Evolutionary conservation across 2,888 invertebrate species (phyloP).

Genomic region (Eristalis tenax): DNA sequence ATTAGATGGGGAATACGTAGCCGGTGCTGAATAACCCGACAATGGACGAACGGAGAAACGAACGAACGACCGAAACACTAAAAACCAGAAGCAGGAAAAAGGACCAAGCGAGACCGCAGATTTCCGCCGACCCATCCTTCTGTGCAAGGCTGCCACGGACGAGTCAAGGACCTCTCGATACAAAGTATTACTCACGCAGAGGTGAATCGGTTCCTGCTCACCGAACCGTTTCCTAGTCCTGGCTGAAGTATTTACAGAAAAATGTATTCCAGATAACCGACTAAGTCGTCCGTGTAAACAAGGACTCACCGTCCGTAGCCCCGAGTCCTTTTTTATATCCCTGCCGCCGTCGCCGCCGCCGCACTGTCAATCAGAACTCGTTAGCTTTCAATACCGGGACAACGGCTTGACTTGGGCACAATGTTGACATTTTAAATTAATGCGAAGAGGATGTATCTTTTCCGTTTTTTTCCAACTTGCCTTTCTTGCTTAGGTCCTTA

Average conservation of each 20-base stretch:
- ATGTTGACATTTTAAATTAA: slow-evolving; percentile 60
- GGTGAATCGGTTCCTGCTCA: not conserved
- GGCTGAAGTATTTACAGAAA: not conserved
- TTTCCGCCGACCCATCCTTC: not conserved
- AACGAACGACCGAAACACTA: not conserved
- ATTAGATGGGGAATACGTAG: not conserved
- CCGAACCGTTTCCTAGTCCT: too few relatives aligned
- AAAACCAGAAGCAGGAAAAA: not conserved
- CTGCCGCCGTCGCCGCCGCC: not conserved
- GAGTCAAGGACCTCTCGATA: not conserved
- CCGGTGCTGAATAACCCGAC: not conserved
- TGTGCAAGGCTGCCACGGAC: too few relatives aligned
- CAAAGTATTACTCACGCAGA: not conserved
- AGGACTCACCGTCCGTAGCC: not conserved
- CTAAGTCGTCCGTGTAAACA: slow-evolving; percentile 10
- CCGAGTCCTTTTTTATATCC: not conserved
- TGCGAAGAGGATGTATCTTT: slow-evolving; percentile 4
- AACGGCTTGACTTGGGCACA: slow-evolving; percentile 29
- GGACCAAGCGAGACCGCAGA: not conserved
- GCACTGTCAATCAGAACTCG: slow-evolving; percentile 27
- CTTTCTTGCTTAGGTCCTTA: slow-evolving; percentile 10
- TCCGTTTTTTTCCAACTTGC: not conserved
- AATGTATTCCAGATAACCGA: not conserved
- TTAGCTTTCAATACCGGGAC: slow-evolving; percentile 39
- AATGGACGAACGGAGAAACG: not conserved